Conservation (phyloP, 2,888 invertebrate species). For the Corbicula japonica region DNA sequence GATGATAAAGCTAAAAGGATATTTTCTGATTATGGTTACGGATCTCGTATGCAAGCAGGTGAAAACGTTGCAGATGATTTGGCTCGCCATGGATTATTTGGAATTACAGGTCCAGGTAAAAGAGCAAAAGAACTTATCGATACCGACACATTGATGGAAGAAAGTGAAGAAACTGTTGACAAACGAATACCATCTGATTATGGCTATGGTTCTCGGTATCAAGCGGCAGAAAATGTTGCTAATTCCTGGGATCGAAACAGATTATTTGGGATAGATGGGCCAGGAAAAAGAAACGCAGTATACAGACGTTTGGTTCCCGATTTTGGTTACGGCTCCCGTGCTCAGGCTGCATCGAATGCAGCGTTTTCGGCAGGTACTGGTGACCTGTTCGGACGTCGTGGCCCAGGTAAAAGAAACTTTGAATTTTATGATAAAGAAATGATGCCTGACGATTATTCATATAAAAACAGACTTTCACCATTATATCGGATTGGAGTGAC, state of each 20-base stretch:
- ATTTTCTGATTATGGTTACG: slow-evolving; percentile 30
- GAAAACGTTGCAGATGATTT: slow-evolving; percentile 16
- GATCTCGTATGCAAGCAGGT: slow-evolving; percentile 29
- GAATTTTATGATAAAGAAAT: too few species aligned
- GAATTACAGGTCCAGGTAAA: slow-evolving; percentile 34
- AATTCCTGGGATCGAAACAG: background rate
- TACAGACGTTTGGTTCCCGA: too few species aligned
- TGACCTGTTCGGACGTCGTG: background rate
- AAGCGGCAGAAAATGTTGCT: slow-evolving; percentile 3
- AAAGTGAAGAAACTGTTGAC: background rate
- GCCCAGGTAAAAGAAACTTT: background rate
- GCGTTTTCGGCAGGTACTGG: background rate
- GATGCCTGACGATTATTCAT: too few species aligned
- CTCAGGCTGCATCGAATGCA: slow-evolving; percentile 2
- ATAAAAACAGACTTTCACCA: background rate
- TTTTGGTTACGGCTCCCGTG: slow-evolving; percentile 11
- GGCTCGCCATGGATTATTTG: slow-evolving; percentile 3
- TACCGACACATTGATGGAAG: background rate
- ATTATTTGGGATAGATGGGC: slow-evolving; percentile 8
- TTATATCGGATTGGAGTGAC: background rate
- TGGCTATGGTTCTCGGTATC: slow-evolving; percentile 8
- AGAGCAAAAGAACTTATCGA: background rate
- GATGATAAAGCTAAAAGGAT: slow-evolving; percentile 12
- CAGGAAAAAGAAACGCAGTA: slow-evolving; percentile 15
- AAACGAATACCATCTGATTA: slow-evolving; percentile 20